Evolutionary conservation across 2,888 invertebrate species (phyloP), one percentile per base, ranked within the genome.

Genomic region (Patella caerulea): DNA sequence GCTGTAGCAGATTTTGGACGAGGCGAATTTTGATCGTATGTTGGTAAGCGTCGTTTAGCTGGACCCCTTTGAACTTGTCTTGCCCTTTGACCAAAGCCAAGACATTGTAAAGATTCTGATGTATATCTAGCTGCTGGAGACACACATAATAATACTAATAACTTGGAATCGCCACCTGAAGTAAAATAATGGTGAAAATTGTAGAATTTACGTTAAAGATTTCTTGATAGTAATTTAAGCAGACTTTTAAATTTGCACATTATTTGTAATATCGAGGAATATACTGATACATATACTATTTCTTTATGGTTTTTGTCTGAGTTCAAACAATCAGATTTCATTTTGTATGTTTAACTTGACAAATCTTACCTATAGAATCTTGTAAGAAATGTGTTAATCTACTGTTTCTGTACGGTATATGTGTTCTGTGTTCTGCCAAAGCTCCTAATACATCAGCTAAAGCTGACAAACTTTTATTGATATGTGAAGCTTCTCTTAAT

Each of bases 351-450:
- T 45, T 9, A 45, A 45, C 3, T 34, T 34, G 34, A 34, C 34
- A 34, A 55, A 19, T 73, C 83, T 77, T 79, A 88, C 90, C 90
- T 75, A 90, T 89, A 45, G 90, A 88, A 79, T 90, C 90, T 73
- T 89, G 89, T 52, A 90, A 84, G 73, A 89, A 84, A 79, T 90
- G 89, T 11, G 90, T 90, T 7, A 90, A 86, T 34, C 86, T 83
- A 77, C 87, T 88, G 83, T 90, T 90, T 73, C 90, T 84, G 82
- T 90, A 90, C 0, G 89, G 90, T 9, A 90, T 88, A 83, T 90
- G 90, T 15, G 83, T 81, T 75, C 89, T 82, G 77, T 87, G 87
- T 78, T 90, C 89, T 45, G 89, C 86, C 69, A 90, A 82, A 9
- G 90, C 90, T 52, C 87, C 89, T 15, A 90, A 81, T 2, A 89